Evolutionary conservation across 2,113 vertebrate species (phyloP).

Genomic region (Himantopus leucocephalus): DNA sequence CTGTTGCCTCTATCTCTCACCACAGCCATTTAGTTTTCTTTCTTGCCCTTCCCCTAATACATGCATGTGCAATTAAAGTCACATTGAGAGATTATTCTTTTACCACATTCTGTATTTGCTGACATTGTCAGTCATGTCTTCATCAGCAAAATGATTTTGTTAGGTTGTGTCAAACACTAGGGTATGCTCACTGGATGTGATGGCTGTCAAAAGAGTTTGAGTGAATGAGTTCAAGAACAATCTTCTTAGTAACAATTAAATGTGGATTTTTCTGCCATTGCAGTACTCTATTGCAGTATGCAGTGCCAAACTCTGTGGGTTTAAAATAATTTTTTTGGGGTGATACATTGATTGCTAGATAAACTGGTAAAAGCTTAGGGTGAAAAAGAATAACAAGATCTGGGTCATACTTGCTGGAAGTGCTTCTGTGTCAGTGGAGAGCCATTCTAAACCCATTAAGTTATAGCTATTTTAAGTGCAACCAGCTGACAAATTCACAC

Average conservation of each 20-base stretch:
- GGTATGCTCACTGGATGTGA: background rate
- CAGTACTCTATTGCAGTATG: background rate
- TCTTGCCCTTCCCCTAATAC: background rate
- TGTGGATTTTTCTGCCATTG: background rate
- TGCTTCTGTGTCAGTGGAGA: background rate
- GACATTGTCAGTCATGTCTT: background rate
- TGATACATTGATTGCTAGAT: background rate
- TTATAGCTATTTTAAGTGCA: background rate
- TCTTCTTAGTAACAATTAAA: background rate
- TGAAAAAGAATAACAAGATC: background rate
- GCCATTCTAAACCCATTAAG: background rate
- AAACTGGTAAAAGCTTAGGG: background rate
- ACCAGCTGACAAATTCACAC: background rate
- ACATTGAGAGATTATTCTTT: background rate
- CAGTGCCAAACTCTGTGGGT: background rate
- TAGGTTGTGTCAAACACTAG: background rate
- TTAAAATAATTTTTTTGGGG: background rate
- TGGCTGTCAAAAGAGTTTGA: background rate
- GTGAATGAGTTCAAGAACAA: background rate
- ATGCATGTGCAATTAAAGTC: background rate
- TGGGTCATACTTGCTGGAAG: background rate
- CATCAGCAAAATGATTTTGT: background rate
- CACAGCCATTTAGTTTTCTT: background rate
- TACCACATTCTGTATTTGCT: background rate
- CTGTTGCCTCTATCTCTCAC: background rate